Percentiles rank a stretch among this genome's conserved stretches.
These are phyloP conservation scores for Odobenus rosmarus DNA, from an alignment of 2,113 vertebrate genomes.

Conservation along the genomic window DNA sequence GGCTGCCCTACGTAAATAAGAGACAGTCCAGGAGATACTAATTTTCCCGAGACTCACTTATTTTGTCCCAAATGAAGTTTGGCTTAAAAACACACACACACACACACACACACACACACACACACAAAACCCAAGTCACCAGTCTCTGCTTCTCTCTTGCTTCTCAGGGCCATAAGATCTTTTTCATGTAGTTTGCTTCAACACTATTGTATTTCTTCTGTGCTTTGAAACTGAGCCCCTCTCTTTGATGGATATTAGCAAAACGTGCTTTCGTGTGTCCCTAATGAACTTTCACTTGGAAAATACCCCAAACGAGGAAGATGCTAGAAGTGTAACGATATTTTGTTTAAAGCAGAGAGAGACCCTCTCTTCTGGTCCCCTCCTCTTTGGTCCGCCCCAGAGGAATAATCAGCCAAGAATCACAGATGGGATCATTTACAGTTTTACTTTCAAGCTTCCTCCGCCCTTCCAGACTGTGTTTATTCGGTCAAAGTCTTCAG, in stretches of 20 bases:
- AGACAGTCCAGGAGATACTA: background rate
- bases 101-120: background rate
- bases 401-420: conserved; percentile 77
- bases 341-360: conserved; percentile 76
- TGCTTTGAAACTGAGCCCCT: conserved; percentile 60
- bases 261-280: conserved; percentile 52
- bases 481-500: conserved; percentile 78
- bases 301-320: conserved; percentile 58
- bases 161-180: conserved; percentile 11
- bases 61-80: conserved; percentile 48
- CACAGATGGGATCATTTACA: conserved; percentile 84
- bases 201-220: conserved; percentile 66
- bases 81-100: background rate
- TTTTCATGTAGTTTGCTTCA: conserved; percentile 46
- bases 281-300: conserved; percentile 68
- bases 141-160: background rate
- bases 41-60: conserved; percentile 42
- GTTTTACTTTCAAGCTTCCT: conserved; percentile 82
- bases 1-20: conserved; percentile 20
- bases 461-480: conserved; percentile 83
- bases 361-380: conserved; percentile 74
- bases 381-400: conserved; percentile 61
- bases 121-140: background rate
- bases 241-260: conserved; percentile 67
- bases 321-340: conserved; percentile 69